Conservation (phyloP, 2,797 vertebrate genomes). For the Botia almorhae region DNA sequence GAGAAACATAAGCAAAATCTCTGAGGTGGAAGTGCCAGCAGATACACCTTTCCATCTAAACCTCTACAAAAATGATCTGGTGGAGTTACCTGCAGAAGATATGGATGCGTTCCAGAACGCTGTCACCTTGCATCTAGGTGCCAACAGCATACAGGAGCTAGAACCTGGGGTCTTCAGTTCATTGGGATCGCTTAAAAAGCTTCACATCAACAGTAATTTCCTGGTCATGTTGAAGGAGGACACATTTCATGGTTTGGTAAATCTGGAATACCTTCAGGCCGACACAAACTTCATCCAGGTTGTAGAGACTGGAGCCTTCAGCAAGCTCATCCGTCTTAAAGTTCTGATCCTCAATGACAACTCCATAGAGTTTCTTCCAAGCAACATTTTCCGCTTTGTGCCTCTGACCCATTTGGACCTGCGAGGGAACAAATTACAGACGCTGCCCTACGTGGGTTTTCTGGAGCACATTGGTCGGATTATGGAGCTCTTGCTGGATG, state of each 20-base stretch:
- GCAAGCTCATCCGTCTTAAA: constrained; percentile 95
- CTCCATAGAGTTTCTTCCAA: constrained; percentile 91
- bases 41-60: constrained; percentile 91
- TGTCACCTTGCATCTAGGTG: constrained; percentile 92
- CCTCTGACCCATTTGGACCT: constrained; percentile 97
- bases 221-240: constrained; percentile 94
- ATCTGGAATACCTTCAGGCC: constrained; percentile 96
- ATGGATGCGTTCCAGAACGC: constrained; percentile 88
- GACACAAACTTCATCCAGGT: constrained; percentile 97
- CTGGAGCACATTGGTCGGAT: constrained; percentile 97
- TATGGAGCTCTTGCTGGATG: constrained; percentile 93
- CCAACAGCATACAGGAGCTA: constrained; percentile 95
- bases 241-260: constrained; percentile 93
- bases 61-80: constrained; percentile 93
- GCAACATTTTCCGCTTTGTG: constrained; percentile 95
- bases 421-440: constrained; percentile 94
- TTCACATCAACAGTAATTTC: constrained; percentile 99
- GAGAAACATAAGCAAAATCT: constrained; percentile 88
- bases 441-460: constrained; percentile 92
- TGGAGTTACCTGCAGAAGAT: constrained; percentile 84
- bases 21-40: constrained; percentile 88
- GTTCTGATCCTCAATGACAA: constrained; percentile 99
- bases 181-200: constrained; percentile 89
- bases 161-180: constrained; percentile 92
- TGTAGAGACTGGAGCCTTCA: constrained; percentile 96